These are phyloP conservation scores for Stigmatopora nigra DNA, from an alignment of 2,113 vertebrate species.

Conservation along the genomic window DNA sequence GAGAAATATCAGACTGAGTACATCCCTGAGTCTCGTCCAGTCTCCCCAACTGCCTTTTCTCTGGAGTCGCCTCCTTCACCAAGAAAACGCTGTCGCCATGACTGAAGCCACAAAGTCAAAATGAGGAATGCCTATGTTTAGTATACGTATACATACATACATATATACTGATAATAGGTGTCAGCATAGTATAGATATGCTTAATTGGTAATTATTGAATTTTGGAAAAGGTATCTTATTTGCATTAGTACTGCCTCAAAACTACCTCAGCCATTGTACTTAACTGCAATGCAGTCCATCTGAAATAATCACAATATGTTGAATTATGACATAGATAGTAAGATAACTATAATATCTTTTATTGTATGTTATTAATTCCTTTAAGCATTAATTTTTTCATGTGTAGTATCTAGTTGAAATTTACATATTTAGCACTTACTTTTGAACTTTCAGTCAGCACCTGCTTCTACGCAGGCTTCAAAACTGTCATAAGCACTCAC, in stretches of 20 bases:
- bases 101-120: slow-evolving; percentile 41
- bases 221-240: not conserved
- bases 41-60: slow-evolving; percentile 91
- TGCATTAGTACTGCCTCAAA: slow-evolving; percentile 25
- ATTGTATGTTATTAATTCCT: not conserved
- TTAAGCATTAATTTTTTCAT: not conserved
- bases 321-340: slow-evolving; percentile 16
- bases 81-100: slow-evolving; percentile 63
- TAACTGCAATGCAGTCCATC: slow-evolving; percentile 8
- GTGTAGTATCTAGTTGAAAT: not conserved
- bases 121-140: not conserved
- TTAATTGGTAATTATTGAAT: not conserved
- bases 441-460: not conserved
- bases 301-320: slow-evolving; percentile 11
- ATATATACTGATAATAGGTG: not conserved
- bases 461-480: too few relatives aligned
- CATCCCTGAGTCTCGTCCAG: slow-evolving; percentile 83
- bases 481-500: not conserved
- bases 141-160: slow-evolving; percentile 4
- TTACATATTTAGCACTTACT: not conserved
- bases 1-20: slow-evolving; percentile 88
- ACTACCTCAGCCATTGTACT: slow-evolving; percentile 46
- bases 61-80: slow-evolving; percentile 71
- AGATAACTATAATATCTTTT: not conserved
- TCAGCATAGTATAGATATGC: not conserved